Conservation (phyloP, 2,113 vertebrate species). For the Solenodon paradoxus region DNA sequence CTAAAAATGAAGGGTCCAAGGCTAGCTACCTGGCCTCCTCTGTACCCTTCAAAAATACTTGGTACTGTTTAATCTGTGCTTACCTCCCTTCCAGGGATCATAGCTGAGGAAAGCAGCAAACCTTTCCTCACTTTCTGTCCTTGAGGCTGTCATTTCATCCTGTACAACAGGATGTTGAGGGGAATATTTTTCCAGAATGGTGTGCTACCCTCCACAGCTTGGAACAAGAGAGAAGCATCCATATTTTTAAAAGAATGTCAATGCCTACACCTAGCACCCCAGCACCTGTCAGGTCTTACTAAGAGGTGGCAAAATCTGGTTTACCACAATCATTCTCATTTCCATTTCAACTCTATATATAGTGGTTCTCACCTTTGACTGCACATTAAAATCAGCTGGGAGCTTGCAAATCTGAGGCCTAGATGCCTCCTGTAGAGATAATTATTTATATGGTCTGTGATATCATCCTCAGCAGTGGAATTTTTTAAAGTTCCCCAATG, state of each 20-base stretch:
- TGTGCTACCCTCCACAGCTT: not conserved
- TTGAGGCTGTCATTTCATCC: not conserved
- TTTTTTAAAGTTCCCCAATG: not conserved
- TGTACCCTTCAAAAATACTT: not conserved
- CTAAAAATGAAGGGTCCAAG: not conserved
- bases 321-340: no score
- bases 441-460: not conserved
- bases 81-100: not conserved
- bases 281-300: not conserved
- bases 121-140: not conserved
- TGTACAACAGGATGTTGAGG: not conserved
- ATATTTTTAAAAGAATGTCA: not conserved
- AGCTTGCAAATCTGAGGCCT: not conserved
- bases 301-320: not conserved
- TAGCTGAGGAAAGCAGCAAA: not conserved
- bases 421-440: not conserved
- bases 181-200: not conserved
- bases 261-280: no score
- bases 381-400: not conserved
- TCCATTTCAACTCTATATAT: fast-evolving
- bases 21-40: not conserved
- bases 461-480: not conserved
- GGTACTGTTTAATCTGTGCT: not conserved
- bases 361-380: no score
- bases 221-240: not conserved